These are phyloP conservation scores for Synergus umbraculus DNA, from an alignment of 2,888 invertebrate genomes.

Conservation along the genomic window DNA sequence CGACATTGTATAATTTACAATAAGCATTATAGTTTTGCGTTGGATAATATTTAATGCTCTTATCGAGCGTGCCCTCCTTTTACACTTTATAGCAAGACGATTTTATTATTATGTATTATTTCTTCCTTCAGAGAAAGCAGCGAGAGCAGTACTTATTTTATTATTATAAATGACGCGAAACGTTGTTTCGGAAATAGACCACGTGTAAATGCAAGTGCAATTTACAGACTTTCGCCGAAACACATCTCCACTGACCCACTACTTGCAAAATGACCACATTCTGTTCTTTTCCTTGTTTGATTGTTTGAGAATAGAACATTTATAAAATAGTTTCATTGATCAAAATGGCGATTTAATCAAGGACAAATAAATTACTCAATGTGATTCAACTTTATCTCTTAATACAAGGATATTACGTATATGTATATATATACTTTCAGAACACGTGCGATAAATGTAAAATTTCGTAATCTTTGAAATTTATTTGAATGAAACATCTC, in stretches of 20 bases:
- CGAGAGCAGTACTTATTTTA: conserved; percentile 52
- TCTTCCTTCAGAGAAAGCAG: not conserved
- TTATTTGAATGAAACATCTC: too few relatives aligned
- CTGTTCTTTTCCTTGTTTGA: not conserved
- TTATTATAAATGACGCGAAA: conserved; percentile 51
- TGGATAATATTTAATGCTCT: conserved; percentile 16
- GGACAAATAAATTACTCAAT: too few relatives aligned
- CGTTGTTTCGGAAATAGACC: conserved; percentile 52
- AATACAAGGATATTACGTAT: too few relatives aligned
- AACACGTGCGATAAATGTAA: too few relatives aligned
- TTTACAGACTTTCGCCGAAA: conserved; percentile 67
- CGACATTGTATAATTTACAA: conserved; percentile 23
- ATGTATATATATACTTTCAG: too few relatives aligned
- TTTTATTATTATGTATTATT: conserved; percentile 17
- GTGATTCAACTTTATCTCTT: too few relatives aligned
- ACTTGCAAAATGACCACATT: not conserved
- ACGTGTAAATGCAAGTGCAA: conserved; percentile 50
- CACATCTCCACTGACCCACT: conserved; percentile 68
- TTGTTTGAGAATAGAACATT: not conserved
- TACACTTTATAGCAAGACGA: conserved; percentile 3
- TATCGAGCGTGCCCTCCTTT: conserved; percentile 16
- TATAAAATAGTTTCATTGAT: too few relatives aligned
- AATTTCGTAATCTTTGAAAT: too few relatives aligned
- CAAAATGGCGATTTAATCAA: too few relatives aligned
- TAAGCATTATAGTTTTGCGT: not conserved